These are phyloP conservation scores for Thera britannica DNA, from an alignment of 2,888 invertebrate genomes.

Conservation along the genomic window DNA sequence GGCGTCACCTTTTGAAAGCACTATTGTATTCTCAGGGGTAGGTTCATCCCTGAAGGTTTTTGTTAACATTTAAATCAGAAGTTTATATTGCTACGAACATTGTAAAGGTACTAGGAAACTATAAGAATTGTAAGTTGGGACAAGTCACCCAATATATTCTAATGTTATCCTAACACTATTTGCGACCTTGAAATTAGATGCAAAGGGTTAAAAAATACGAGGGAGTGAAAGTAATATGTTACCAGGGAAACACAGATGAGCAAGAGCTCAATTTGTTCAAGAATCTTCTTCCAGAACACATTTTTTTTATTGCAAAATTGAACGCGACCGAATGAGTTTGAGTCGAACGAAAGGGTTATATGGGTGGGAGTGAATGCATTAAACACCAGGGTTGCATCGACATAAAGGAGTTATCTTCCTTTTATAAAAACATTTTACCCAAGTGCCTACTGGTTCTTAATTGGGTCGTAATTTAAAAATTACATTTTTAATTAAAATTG, in stretches of 20 bases:
- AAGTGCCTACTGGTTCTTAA: not conserved
- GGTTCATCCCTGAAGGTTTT: constrained; percentile 1
- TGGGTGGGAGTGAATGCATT: constrained; percentile 5
- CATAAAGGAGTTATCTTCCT: not conserved
- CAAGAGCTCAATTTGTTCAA: too few relatives aligned
- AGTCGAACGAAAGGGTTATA: constrained; percentile 3
- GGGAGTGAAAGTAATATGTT: too few relatives aligned
- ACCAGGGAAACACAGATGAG: too few relatives aligned
- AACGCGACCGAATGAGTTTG: not conserved
- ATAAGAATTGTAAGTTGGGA: not conserved
- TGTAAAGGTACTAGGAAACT: constrained; percentile 13
- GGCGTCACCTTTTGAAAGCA: not conserved
- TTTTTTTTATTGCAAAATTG: too few relatives aligned
- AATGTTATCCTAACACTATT: too few relatives aligned
- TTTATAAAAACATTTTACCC: not conserved
- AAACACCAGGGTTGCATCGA: not conserved
- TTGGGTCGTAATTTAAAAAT: not conserved
- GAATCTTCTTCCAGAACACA: too few relatives aligned
- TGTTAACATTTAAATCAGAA: constrained; percentile 1
- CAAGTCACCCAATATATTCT: too few relatives aligned
- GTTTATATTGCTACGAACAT: constrained; percentile 18
- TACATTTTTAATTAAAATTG: not conserved
- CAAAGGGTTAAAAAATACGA: too few relatives aligned
- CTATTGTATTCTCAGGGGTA: not conserved
- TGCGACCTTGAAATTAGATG: too few relatives aligned